Evolutionary conservation across 1,140 invertebrate species (phyloP).

Genomic region (Hyles euphorbiae): DNA sequence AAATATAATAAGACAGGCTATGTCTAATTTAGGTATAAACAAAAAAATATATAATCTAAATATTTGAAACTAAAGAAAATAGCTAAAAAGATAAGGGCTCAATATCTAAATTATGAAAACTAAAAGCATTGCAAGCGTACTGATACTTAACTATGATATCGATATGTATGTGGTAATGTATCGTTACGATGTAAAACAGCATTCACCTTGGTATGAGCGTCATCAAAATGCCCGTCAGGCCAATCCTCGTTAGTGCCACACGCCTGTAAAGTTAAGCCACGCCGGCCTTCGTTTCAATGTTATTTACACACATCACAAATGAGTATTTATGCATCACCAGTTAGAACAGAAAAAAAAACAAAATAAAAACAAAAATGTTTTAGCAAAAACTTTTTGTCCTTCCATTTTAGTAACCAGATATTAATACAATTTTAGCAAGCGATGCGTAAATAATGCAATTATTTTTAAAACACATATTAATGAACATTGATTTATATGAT

Average conservation of each 20-base stretch:
- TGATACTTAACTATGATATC: no score
- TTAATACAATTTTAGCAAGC: neutral
- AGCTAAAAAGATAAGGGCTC: no score
- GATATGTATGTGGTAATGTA: neutral
- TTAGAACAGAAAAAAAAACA: neutral
- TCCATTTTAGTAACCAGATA: neutral
- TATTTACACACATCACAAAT: slow-evolving; percentile 65
- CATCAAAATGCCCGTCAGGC: slow-evolving; percentile 60
- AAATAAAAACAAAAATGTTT: neutral
- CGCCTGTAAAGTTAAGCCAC: slow-evolving; percentile 50
- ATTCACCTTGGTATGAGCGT: slow-evolving; percentile 69
- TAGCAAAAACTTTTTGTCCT: neutral
- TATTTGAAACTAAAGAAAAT: no score
- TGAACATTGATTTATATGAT: no score
- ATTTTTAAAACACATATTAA: neutral
- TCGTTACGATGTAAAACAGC: slow-evolving; percentile 27
- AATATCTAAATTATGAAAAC: no score
- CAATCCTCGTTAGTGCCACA: slow-evolving; percentile 61
- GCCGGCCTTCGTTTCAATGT: slow-evolving; percentile 60
- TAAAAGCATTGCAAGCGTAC: no score
- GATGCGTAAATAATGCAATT: neutral
- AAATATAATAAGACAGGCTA: no score
- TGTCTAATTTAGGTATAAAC: no score
- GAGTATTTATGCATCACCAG: slow-evolving; percentile 12
- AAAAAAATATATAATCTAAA: no score